Evolutionary conservation across 1,140 invertebrate species (phyloP), one percentile per base, ranked within the genome.

Genomic region (Diachasmimorpha longicaudata): DNA sequence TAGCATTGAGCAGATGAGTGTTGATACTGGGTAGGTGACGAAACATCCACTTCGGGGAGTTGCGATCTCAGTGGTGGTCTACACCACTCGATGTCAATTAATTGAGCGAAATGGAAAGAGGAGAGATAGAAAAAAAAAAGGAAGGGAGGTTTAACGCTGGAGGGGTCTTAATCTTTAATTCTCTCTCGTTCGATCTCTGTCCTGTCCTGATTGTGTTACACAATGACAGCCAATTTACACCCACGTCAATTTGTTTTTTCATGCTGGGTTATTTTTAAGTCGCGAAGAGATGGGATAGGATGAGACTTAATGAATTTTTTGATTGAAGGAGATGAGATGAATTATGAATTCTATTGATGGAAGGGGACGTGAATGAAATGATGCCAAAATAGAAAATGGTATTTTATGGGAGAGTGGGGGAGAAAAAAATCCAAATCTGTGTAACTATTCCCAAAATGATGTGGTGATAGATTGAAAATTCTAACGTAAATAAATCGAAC

Each of bases 171-270:
- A 55, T 55, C 48, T 55, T 21, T 55, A 6, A 55, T 55, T 55
- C 48, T 19, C 21, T 23, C 58, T 63, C 58, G 58, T 19, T 58
- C 55, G 16, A 58, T 58, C 55, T 58, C 55, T 1, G 23, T 58
- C n/a, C n/a, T 58, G 16, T 25, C 10, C 58, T 63, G 58, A 63
- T 63, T 63, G 58, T 63, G 58, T 63, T 63, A 63, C 58, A 63
- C 58, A 63, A 63, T 63, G 58, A 63, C 58, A 63, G 58, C 58
- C 58, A 63, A 63, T 63, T 63, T 63, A 63, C 58, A 63, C 23
- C 58, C 58, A 63, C 58, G 58, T 63, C 58, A 63, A 63, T 63
- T 63, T 63, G 58, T 63, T 63, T 23, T n/a, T 6, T 63, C 58
- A 13, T 63, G 23, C 58, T 63, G 58, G 23, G 58, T 25, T 63